These are phyloP conservation scores for Scaptomyza hsui DNA, from an alignment of 1,140 invertebrate genomes.

Conservation along the genomic window DNA sequence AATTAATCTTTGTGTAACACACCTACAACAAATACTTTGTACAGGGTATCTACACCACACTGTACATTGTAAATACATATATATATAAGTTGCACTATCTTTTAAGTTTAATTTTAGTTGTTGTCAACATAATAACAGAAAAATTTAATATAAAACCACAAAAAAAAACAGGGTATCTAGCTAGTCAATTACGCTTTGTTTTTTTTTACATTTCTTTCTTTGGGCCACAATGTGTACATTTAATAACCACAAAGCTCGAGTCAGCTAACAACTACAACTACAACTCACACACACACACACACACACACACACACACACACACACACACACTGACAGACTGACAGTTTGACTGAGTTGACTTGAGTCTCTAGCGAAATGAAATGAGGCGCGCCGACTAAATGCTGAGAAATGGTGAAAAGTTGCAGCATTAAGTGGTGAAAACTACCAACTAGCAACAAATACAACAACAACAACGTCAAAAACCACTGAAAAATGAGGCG, in stretches of 20 bases:
- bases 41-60: too few relatives aligned
- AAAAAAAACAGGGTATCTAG: neutral
- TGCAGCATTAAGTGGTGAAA: conserved; percentile 65
- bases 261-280: conserved; percentile 13
- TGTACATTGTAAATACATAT: too few relatives aligned
- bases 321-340: conserved; percentile 11
- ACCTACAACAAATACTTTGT: too few relatives aligned
- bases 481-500: conserved; percentile 47
- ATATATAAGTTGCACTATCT: too few relatives aligned
- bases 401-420: conserved; percentile 76
- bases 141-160: too few relatives aligned
- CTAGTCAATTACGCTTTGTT: conserved; percentile 29
- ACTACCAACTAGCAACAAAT: conserved; percentile 26
- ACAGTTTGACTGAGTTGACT: conserved; percentile 3
- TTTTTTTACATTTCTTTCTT: conserved; percentile 15
- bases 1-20: too few relatives aligned
- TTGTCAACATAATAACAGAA: too few relatives aligned
- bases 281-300: neutral
- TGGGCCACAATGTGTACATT: conserved; percentile 15
- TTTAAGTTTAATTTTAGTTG: too few relatives aligned
- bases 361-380: conserved; percentile 15
- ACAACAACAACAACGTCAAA: conserved; percentile 8
- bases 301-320: conserved; percentile 16
- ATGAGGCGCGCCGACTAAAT: conserved; percentile 48
- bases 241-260: conserved; percentile 38